Conservation (phyloP, 2,113 vertebrate species). For the Epinephelus moara region DNA sequence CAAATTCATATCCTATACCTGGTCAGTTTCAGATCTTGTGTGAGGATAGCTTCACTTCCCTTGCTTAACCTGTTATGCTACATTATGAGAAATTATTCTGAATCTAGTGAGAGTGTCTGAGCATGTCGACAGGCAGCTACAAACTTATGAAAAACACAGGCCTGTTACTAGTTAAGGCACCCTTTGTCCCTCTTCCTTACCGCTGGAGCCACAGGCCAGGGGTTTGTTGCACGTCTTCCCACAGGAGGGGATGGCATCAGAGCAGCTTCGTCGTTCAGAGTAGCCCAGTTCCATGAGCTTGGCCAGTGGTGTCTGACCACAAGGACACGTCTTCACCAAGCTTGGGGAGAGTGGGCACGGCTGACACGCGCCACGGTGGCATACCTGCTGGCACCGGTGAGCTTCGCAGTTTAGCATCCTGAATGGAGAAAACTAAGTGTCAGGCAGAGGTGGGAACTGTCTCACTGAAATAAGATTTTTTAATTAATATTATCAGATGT, state of each 20-base stretch:
- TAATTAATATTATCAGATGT: background rate
- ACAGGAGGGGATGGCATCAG: constrained; percentile 94
- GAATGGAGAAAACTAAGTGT: background rate
- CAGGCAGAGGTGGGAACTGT: background rate
- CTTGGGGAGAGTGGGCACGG: constrained; percentile 90
- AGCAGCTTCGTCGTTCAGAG: constrained; percentile 88
- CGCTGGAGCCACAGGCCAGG: constrained; percentile 91
- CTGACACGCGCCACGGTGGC: constrained; percentile 91
- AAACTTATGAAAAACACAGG: background rate
- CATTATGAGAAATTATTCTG: background rate
- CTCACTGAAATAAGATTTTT: background rate
- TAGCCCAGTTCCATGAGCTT: constrained; percentile 95
- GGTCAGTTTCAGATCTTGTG: background rate
- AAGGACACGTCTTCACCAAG: constrained; percentile 91
- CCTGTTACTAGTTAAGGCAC: background rate
- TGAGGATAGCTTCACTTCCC: background rate
- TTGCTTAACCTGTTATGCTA: background rate
- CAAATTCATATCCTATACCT: background rate
- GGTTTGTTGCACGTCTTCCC: constrained; percentile 95
- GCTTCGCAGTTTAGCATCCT: constrained; percentile 92
- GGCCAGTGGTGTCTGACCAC: constrained; percentile 91
- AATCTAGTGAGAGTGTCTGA: background rate
- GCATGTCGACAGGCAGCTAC: background rate
- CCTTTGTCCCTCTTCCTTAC: constrained; percentile 78
- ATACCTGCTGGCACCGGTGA: constrained; percentile 90